Conservation (phyloP, 2,888 invertebrate species). For the Bombyx huttoni region DNA sequence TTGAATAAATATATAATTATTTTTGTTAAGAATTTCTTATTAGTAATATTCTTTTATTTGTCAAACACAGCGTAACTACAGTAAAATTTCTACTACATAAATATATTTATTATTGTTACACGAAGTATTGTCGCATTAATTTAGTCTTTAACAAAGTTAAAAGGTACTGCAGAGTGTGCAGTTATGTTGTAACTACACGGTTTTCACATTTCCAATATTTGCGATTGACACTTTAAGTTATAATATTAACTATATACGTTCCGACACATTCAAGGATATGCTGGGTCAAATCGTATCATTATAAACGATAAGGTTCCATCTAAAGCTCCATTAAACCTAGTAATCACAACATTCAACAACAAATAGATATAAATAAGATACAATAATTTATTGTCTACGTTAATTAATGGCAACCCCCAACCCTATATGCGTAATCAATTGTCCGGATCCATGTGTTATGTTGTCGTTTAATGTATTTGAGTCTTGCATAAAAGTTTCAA, state of each 20-base stretch:
- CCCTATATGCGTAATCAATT: background rate
- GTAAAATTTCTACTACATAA: conserved; percentile 11
- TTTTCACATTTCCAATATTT: conserved; percentile 23
- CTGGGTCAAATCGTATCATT: conserved; percentile 56
- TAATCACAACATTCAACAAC: conserved; percentile 44
- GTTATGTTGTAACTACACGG: background rate
- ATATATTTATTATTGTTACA: background rate
- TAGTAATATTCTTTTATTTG: conserved; percentile 42
- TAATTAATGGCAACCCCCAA: conserved; percentile 8
- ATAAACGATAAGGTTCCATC: conserved; percentile 35
- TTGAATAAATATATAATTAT: background rate
- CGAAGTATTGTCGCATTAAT: background rate
- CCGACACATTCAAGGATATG: conserved; percentile 24
- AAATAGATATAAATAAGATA: conserved; percentile 3
- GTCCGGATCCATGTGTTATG: background rate
- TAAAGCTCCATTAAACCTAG: conserved; percentile 14
- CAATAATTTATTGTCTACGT: conserved; percentile 42
- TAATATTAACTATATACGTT: conserved; percentile 5
- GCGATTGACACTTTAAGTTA: conserved; percentile 59
- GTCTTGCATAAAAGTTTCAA: background rate
- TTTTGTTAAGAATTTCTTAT: background rate
- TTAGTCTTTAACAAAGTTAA: background rate
- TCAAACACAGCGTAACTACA: conserved; percentile 53
- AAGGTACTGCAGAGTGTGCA: too few species aligned
- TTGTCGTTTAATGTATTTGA: background rate